Evolutionary conservation across 2,113 vertebrate genomes (phyloP), one percentile per base, ranked within the genome.

Genomic region (Mola mola): DNA sequence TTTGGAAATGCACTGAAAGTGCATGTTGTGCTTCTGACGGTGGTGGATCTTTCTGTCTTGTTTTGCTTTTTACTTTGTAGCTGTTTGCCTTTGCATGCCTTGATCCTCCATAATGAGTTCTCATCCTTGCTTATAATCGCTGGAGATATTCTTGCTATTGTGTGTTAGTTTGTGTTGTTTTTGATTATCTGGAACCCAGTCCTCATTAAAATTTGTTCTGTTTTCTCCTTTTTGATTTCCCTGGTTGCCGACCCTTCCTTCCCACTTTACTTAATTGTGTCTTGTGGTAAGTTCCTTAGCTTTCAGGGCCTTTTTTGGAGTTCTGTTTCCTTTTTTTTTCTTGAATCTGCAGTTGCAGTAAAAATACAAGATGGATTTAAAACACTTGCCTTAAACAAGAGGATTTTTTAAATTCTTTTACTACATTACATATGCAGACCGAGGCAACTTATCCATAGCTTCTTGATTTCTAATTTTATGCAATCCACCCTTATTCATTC

Each of bases 201-300:
- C 93, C 94, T 96, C 93, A 98, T 97, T 95, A 95, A 95, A 98
- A 93, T 96, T 90, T 96, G 93, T 95, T 98, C 94, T 99, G 94
- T 98, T 98, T 94, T 98, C 94, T 96, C 94, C 94, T 94, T 93
- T 87, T 90, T 95, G 80, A 87, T 96, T 91, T 92, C 91, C 95
- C 95, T 92, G 96, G 96, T 96, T 95, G 95, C 95, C 92, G 97
- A 96, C 90, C 93, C 91, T 93, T 95, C 91, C 94, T 95, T 93
- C 95, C 95, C 91, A 95, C 95, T 97, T 96, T 95, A 95, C 95
- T 96, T 98, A 90, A 95, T 96, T 97, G 93, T 98, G 94, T 97
- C 88, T 98, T 97, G 93, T 98, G 96, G 96, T 98, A 99, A 99
- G 97, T 99, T 95, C 86, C 34, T 84, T 92, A 91, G 92, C 79